Conservation (phyloP, 2,888 invertebrate species). For the Didymodactylos carnosus region DNA sequence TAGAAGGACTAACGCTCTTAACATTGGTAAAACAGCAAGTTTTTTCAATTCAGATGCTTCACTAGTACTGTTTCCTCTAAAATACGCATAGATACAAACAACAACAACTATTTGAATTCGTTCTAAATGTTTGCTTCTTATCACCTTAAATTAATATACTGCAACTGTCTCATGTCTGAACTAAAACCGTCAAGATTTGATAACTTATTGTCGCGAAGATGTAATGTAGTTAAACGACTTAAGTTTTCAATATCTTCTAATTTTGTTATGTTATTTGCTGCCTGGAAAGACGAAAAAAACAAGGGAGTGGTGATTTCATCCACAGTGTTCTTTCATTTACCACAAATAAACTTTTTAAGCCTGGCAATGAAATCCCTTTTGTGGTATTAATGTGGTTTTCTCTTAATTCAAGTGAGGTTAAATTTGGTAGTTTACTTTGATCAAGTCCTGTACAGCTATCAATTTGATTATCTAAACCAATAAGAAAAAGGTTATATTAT, state of each 20-base stretch:
- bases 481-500: background rate
- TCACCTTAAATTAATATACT: conserved; percentile 33
- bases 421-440: conserved; percentile 21
- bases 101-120: no score
- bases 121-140: background rate
- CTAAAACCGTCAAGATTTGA: conserved; percentile 29
- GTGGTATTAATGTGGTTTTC: conserved; percentile 29
- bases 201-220: conserved; percentile 31
- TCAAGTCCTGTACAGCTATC: conserved; percentile 24
- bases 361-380: conserved; percentile 28
- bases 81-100: background rate
- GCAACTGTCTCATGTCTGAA: conserved; percentile 24
- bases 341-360: conserved; percentile 31
- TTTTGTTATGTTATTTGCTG: conserved; percentile 26
- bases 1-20: conserved; percentile 27
- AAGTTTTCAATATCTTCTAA: conserved; percentile 29
- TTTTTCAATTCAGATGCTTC: conserved; percentile 26
- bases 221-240: conserved; percentile 25
- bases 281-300: conserved; percentile 19
- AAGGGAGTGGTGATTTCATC: no score
- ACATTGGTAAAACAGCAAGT: conserved; percentile 24
- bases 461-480: conserved; percentile 28
- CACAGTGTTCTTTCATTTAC: conserved; percentile 19
- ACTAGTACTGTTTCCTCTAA: conserved; percentile 17
- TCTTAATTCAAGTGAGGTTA: conserved; percentile 31